Conservation (phyloP, 1,140 invertebrate genomes). For the Dendrolimus punctatus region DNA sequence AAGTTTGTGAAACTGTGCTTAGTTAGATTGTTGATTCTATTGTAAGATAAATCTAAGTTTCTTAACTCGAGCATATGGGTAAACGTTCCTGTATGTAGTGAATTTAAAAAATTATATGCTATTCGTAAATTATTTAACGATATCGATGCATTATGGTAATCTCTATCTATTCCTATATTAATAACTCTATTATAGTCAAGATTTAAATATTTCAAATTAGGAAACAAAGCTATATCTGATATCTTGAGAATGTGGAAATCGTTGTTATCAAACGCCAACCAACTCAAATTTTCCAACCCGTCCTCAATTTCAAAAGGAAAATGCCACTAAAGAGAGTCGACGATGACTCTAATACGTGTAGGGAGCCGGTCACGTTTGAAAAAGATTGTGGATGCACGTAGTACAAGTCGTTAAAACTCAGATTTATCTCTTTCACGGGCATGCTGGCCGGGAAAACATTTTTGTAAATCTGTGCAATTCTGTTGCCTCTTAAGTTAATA, state of each 20-base stretch:
- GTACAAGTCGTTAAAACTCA: conserved; percentile 90
- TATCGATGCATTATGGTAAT: conserved; percentile 80
- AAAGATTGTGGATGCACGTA: conserved; percentile 85
- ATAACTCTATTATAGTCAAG: conserved; percentile 87
- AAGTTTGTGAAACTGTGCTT: conserved; percentile 77
- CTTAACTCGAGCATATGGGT: conserved; percentile 75
- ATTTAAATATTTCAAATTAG: conserved; percentile 86
- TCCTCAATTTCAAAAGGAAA: conserved; percentile 80
- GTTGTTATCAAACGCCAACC: conserved; percentile 92
- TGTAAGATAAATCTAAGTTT: conserved; percentile 81
- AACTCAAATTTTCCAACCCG: conserved; percentile 81
- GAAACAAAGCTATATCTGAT: conserved; percentile 74
- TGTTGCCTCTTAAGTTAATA: conserved; percentile 88
- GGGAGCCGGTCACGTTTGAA: conserved; percentile 76
- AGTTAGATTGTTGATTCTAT: conserved; percentile 76
- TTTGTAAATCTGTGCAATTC: conserved; percentile 81
- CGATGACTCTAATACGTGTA: conserved; percentile 89
- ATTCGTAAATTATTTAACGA: conserved; percentile 84
- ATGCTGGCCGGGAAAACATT: conserved; percentile 80
- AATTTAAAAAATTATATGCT: conserved; percentile 80
- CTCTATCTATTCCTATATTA: conserved; percentile 75
- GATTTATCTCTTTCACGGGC: conserved; percentile 86
- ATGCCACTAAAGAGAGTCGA: conserved; percentile 84
- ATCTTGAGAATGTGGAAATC: conserved; percentile 82
- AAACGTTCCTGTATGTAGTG: conserved; percentile 77